Percentiles rank a stretch among this genome's conserved stretches.
phyloP scores from a whole-genome alignment of 2,797 vertebrate species.

The Manis javanica region DNA sequence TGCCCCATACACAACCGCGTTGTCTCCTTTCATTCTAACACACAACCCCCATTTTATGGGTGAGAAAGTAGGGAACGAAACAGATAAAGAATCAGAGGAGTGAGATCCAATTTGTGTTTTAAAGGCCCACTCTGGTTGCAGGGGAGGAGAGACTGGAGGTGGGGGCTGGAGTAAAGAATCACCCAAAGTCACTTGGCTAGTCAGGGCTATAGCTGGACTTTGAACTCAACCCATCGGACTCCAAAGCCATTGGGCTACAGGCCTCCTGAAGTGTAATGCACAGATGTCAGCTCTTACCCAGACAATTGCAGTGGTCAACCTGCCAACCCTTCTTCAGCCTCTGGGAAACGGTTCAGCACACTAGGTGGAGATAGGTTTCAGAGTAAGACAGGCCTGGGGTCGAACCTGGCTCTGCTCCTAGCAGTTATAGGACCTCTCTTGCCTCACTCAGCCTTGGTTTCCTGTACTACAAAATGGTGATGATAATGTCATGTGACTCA shows the following conservation, averaged over 20 bases:
- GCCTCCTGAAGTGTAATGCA: background rate
- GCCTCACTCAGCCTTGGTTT: background rate
- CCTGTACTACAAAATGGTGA: background rate
- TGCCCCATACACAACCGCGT: too few relatives aligned
- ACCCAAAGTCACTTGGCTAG: background rate
- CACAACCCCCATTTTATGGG: background rate
- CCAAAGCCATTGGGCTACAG: background rate
- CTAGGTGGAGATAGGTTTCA: background rate
- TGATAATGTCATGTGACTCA: background rate
- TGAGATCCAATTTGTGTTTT: background rate
- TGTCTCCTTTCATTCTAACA: background rate
- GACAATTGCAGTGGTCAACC: background rate
- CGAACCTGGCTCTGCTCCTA: background rate
- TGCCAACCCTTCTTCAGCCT: background rate
- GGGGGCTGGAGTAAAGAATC: background rate
- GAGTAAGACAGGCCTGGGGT: background rate
- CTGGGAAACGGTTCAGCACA: background rate
- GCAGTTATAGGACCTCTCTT: background rate
- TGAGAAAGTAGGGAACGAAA: background rate
- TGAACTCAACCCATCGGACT: background rate
- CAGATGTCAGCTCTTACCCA: background rate
- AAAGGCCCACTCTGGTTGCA: background rate
- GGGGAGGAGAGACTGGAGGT: background rate
- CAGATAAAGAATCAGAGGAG: background rate
- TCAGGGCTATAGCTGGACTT: background rate